Conservation (phyloP, 2,888 invertebrate species). For the Cantharis lateralis region DNA sequence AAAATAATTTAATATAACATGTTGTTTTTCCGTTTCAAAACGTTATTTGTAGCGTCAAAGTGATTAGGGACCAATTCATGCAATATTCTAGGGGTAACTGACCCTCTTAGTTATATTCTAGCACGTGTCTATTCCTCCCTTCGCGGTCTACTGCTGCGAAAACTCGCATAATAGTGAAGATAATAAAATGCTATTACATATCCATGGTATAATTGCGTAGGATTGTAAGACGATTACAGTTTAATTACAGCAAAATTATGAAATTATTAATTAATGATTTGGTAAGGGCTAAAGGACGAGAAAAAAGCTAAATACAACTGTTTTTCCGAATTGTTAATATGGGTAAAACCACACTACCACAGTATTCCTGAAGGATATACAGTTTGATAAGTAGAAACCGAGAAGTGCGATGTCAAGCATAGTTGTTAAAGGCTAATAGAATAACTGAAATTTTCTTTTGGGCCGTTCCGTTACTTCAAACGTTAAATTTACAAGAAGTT, state of each 20-base stretch:
- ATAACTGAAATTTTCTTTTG: slow-evolving; percentile 3
- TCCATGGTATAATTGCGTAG: neutral
- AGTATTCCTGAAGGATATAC: neutral
- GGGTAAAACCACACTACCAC: neutral
- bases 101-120: slow-evolving; percentile 25
- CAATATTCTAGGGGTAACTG: slow-evolving; percentile 26
- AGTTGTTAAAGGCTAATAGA: neutral
- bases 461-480: slow-evolving; percentile 19
- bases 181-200: slow-evolving; percentile 4
- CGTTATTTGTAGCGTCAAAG: slow-evolving; percentile 25
- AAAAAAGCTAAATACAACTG: neutral
- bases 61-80: slow-evolving; percentile 27
- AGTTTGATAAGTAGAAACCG: neutral
- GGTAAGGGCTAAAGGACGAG: no score
- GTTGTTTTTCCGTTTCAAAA: slow-evolving; percentile 24
- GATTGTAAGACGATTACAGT: neutral
- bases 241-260: neutral
- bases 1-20: slow-evolving; percentile 7
- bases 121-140: slow-evolving; percentile 29
- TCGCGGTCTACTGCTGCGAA: slow-evolving; percentile 25
- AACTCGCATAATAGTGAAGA: slow-evolving; percentile 15
- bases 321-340: no score
- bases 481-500: slow-evolving; percentile 9
- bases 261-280: neutral
- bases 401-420: neutral